These are phyloP conservation scores for Hemichromis elongatus DNA, from an alignment of 2,113 vertebrate species.

Conservation along the genomic window DNA sequence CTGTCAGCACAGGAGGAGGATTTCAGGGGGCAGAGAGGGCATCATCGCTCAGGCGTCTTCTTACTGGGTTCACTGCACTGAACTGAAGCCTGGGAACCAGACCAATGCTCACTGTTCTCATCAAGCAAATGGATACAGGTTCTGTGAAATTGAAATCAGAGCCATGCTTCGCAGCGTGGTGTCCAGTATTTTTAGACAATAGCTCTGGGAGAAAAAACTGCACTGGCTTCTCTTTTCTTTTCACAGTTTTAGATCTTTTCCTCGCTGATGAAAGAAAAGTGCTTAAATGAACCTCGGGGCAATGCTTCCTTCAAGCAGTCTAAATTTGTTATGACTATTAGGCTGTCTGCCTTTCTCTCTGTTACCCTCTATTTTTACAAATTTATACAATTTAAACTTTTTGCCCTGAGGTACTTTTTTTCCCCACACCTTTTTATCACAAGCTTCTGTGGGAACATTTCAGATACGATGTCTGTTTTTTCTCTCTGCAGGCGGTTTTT, in stretches of 20 bases:
- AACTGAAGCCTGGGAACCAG: slow-evolving; percentile 36
- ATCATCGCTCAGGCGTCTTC: slow-evolving; percentile 8
- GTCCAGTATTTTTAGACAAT: slow-evolving; percentile 2
- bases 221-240: neutral
- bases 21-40: slow-evolving; percentile 26
- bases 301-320: neutral
- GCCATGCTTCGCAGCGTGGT: neutral
- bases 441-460: neutral
- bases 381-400: neutral
- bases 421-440: neutral
- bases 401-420: neutral
- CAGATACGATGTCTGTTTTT: neutral
- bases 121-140: slow-evolving; percentile 8
- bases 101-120: slow-evolving; percentile 1
- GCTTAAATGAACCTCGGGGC: neutral
- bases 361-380: neutral
- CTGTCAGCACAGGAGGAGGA: slow-evolving; percentile 39
- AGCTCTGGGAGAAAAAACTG: neutral
- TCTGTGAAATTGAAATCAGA: slow-evolving; percentile 30
- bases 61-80: slow-evolving; percentile 4
- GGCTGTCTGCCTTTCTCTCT: neutral
- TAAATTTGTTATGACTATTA: neutral
- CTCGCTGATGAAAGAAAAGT: neutral
- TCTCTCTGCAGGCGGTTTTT: neutral
- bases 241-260: neutral